These are phyloP conservation scores for Omphaloscelis lunosa DNA, from an alignment of 2,888 invertebrate species.

Conservation along the genomic window DNA sequence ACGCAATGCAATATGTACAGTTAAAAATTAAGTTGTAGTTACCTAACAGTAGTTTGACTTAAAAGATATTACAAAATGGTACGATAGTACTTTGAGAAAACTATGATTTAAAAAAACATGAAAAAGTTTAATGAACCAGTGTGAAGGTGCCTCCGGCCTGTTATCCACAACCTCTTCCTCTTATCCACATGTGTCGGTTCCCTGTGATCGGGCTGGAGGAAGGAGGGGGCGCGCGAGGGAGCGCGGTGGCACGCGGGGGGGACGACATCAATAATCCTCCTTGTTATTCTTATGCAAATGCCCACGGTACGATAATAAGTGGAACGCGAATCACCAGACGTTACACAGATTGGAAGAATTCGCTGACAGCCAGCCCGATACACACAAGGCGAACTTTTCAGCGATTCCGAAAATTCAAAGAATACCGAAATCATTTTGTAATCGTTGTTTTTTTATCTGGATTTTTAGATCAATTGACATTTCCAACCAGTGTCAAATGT, in stretches of 20 bases:
- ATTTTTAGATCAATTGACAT: too few relatives aligned
- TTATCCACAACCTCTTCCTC: constrained; percentile 52
- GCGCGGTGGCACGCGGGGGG: constrained; percentile 63
- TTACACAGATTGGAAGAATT: constrained; percentile 88
- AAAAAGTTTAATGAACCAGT: too few relatives aligned
- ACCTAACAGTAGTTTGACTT: background rate
- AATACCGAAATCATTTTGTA: background rate
- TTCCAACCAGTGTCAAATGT: too few relatives aligned
- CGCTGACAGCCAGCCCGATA: constrained; percentile 75
- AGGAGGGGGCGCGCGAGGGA: constrained; percentile 50
- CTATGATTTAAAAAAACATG: too few relatives aligned
- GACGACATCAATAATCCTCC: constrained; percentile 90
- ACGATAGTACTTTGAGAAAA: too few relatives aligned
- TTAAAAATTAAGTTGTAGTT: background rate
- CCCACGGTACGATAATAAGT: constrained; percentile 89
- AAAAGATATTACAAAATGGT: background rate
- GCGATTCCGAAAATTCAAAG: background rate
- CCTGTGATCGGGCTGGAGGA: constrained; percentile 46
- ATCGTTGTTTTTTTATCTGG: too few relatives aligned
- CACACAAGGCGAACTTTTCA: constrained; percentile 64
- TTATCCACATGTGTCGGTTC: constrained; percentile 52
- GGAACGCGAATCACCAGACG: constrained; percentile 89
- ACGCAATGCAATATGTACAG: too few relatives aligned
- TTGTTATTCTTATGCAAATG: constrained; percentile 91
- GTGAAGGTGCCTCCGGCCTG: background rate